phyloP scores from a whole-genome alignment of 2,113 vertebrate species.

The Dissostichus mawsoni region DNA sequence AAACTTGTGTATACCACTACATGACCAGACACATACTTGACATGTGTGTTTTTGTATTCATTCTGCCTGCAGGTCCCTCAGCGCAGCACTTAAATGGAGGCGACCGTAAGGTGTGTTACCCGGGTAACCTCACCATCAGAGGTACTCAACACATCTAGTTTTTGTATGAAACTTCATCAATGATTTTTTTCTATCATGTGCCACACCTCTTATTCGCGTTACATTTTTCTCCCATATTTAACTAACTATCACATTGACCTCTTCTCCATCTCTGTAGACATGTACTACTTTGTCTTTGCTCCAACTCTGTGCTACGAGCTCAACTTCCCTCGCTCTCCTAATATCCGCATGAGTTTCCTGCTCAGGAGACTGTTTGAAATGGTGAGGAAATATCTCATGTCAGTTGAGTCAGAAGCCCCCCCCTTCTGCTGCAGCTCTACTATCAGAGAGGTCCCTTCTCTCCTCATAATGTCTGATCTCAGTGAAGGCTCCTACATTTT shows the following conservation, averaged over 20 bases:
- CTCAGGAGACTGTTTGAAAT: conserved; percentile 91
- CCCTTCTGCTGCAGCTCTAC: background rate
- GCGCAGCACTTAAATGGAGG: conserved; percentile 62
- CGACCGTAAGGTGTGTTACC: conserved; percentile 83
- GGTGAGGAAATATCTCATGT: conserved; percentile 80
- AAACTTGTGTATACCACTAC: background rate
- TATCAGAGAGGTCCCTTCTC: background rate
- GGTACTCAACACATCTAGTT: conserved; percentile 72
- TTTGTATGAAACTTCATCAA: background rate
- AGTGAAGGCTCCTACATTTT: background rate
- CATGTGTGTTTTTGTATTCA: background rate
- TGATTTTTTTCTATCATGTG: background rate
- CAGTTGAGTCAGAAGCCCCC: background rate
- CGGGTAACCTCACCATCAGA: conserved; percentile 88
- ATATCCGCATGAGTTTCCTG: conserved; percentile 90
- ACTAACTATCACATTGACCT: background rate
- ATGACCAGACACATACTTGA: background rate
- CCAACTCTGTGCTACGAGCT: conserved; percentile 94
- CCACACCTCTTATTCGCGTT: background rate
- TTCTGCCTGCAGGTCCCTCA: conserved; percentile 74
- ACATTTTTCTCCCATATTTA: conserved; percentile 1
- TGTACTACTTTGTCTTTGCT: conserved; percentile 91
- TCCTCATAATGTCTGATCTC: background rate
- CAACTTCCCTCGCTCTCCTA: conserved; percentile 91
- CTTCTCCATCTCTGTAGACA: conserved; percentile 76